A percentile compares a stretch with the other conserved stretches of the same genome.
Conservation (phyloP, 1,140 invertebrate species). For the Neoseiulus cucumeris region DNA sequence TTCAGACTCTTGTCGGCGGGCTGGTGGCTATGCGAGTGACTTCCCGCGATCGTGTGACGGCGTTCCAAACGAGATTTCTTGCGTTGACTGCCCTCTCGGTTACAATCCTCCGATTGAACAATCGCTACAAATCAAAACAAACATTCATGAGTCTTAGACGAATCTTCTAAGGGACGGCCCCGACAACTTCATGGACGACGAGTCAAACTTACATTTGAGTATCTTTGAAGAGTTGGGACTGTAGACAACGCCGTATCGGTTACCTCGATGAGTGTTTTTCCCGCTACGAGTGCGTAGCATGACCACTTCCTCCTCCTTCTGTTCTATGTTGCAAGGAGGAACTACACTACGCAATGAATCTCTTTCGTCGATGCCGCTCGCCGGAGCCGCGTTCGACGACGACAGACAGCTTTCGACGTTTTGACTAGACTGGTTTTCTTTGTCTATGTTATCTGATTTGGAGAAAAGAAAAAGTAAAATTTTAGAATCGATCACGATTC, state of each 20-base stretch:
- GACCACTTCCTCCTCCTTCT: background rate
- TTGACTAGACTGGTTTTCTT: conserved; percentile 3
- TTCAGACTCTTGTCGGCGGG: background rate
- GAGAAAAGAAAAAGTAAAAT: background rate
- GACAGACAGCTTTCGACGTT: background rate
- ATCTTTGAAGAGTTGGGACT: conserved; percentile 6
- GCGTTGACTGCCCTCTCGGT: background rate
- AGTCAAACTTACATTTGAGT: conserved; percentile 5
- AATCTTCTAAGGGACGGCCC: background rate
- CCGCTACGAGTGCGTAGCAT: background rate
- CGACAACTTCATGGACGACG: background rate
- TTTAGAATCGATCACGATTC: too few relatives aligned
- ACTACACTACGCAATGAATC: background rate
- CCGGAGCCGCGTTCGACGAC: too few relatives aligned
- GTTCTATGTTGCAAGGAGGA: background rate
- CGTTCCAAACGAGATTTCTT: conserved; percentile 10
- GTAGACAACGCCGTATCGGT: background rate
- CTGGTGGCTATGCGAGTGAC: background rate
- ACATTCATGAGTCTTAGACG: background rate
- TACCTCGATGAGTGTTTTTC: background rate
- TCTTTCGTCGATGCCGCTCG: too few relatives aligned
- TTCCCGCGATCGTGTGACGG: background rate
- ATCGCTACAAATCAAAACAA: background rate
- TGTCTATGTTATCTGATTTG: conserved; percentile 7
- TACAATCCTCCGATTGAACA: background rate